Evolutionary conservation across 2,888 invertebrate genomes (phyloP).

Genomic region (Dioctria linearis): DNA sequence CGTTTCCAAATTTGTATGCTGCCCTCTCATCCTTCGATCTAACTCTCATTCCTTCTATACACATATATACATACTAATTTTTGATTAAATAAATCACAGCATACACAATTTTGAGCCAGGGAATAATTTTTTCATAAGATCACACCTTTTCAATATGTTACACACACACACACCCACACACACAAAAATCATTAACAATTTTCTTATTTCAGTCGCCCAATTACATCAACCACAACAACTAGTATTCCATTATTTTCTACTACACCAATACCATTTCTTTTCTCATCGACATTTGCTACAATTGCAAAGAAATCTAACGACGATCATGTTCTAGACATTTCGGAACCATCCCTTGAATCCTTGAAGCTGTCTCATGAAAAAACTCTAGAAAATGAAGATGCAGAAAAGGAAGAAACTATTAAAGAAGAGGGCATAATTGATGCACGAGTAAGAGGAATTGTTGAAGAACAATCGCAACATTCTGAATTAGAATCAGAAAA

Average conservation of each 20-base stretch:
- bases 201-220: constrained; percentile 66
- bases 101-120: background rate
- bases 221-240: constrained; percentile 66
- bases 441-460: background rate
- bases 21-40: background rate
- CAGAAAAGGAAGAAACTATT: constrained; percentile 41
- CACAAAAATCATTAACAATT: background rate
- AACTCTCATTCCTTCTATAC: background rate
- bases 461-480: constrained; percentile 34
- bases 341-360: constrained; percentile 65
- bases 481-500: constrained; percentile 43
- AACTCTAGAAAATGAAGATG: constrained; percentile 60
- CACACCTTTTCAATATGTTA: background rate
- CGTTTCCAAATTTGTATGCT: background rate
- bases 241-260: constrained; percentile 62
- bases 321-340: constrained; percentile 31
- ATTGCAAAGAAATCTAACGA: constrained; percentile 60
- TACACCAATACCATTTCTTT: constrained; percentile 66
- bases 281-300: constrained; percentile 65
- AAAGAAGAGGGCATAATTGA: constrained; percentile 13
- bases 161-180: background rate
- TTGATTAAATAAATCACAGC: background rate
- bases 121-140: background rate
- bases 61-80: background rate
- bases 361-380: constrained; percentile 67